phyloP scores from a whole-genome alignment of 2,888 invertebrate genomes.

The Polia nebulosa region DNA sequence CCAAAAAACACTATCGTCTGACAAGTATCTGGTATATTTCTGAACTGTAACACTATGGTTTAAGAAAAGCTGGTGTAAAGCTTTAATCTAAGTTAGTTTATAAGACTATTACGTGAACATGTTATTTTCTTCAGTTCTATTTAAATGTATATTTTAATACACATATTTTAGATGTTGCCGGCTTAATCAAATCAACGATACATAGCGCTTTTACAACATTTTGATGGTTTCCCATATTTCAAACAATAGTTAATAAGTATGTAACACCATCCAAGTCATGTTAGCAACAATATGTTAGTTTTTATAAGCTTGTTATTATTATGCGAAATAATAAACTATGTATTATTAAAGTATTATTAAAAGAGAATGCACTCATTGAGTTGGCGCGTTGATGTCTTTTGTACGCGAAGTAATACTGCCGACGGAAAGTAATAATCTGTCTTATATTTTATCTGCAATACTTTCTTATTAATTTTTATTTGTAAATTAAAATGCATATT shows the following conservation, averaged over 20 bases:
- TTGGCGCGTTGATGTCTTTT: constrained; percentile 83
- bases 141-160: background rate
- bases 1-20: too few species aligned
- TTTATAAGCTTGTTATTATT: background rate
- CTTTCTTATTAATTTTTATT: background rate
- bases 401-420: constrained; percentile 56
- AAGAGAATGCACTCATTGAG: background rate
- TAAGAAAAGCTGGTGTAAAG: too few species aligned
- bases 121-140: background rate
- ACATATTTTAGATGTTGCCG: background rate
- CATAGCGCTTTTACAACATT: background rate
- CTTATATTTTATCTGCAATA: background rate
- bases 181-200: background rate
- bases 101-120: too few species aligned
- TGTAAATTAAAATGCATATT: background rate
- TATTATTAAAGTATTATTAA: background rate
- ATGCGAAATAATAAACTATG: constrained; percentile 10
- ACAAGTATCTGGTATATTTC: background rate
- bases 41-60: background rate
- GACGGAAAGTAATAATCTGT: constrained; percentile 21
- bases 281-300: too few species aligned
- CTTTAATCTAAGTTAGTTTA: too few species aligned
- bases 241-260: background rate
- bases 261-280: background rate
- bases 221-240: background rate